Evolutionary conservation across 2,888 invertebrate species (phyloP), one percentile per base, ranked within the genome.

Genomic region (Conchocele bisecta): DNA sequence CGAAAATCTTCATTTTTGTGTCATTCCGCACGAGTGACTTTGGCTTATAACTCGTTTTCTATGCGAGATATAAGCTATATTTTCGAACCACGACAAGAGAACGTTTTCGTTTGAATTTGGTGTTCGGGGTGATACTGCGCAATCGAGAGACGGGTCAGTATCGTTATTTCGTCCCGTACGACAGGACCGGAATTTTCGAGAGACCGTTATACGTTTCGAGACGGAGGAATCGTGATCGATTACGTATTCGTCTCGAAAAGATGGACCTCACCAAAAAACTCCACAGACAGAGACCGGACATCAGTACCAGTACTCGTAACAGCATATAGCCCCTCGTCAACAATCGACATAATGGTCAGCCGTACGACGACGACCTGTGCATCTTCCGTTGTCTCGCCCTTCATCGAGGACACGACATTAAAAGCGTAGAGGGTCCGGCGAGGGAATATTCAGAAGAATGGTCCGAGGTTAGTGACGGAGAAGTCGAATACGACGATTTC

Each of bases 361-460:
- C 26, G 0, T 72, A 65, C 33, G 29, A 50, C 5, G 71, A 72
- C 31, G 46, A 66, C 13, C 24, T 71, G 5, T 75, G 71, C 57
- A 35, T 33, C 6, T 75, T 71, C 31, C 65, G 68, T n/a, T 76
- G 76, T 59, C 31, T 76, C 41, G 53, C 69, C 44, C 29, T 69
- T 0, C 68, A 76, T 29, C 26, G 22, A 3, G 65, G 61, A 9
- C 51, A 58, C 53, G 58, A 60, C 4, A 63, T 72, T 17, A 33
- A 33, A 39, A 53, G 29, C 20, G 31, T 68, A 15, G 71, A 72
- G 5, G 59, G 59, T n/a, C 51, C 42, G 6, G 56, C 61, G 3
- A 50, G 56, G 17, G 29, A 37, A 24, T 56, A 29, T 15, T 64
- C 31, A 22, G 22, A 35, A 1, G 39, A 71, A 42, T 75, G 67